Percentiles rank a stretch among this genome's conserved stretches.
Evolutionary conservation across 2,113 vertebrate genomes (phyloP).

Genomic region (Amphiprion ocellaris): DNA sequence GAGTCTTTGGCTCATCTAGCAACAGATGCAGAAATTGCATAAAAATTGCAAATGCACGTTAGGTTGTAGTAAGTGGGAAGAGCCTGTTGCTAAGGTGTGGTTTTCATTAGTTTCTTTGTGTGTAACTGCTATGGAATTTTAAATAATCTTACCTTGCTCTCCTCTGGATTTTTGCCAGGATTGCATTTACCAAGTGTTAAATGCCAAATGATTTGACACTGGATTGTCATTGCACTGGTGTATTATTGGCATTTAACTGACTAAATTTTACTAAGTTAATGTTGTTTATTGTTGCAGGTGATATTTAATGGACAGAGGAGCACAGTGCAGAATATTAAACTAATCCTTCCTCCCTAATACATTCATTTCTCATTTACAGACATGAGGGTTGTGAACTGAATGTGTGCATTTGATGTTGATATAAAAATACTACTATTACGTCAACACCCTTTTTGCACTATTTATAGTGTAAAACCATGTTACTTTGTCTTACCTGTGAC

Average conservation of each 20-base stretch:
- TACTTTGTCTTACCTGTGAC: conserved; percentile 86
- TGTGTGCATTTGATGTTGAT: too few relatives aligned
- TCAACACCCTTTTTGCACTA: neutral
- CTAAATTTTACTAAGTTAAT: too few relatives aligned
- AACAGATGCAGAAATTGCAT: conserved; percentile 1
- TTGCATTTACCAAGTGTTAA: too few relatives aligned
- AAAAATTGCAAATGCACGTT: neutral
- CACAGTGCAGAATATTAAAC: too few relatives aligned
- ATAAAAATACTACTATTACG: too few relatives aligned
- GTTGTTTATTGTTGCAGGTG: too few relatives aligned
- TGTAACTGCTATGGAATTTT: neutral
- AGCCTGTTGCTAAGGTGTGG: neutral
- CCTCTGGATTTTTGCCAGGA: too few relatives aligned
- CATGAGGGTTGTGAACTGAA: too few relatives aligned
- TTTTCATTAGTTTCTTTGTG: neutral
- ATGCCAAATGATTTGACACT: conserved; percentile 1
- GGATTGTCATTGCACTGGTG: neutral
- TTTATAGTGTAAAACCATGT: neutral
- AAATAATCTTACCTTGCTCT: too few relatives aligned
- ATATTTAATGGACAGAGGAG: too few relatives aligned
- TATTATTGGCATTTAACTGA: neutral
- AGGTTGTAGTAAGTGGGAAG: neutral
- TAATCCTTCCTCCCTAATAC: too few relatives aligned
- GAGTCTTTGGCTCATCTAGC: conserved; percentile 86
- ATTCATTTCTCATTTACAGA: too few relatives aligned